Percentiles rank a stretch among this genome's conserved stretches.
These are phyloP conservation scores for Gavia stellata DNA, from an alignment of 2,113 vertebrate species.

Conservation along the genomic window DNA sequence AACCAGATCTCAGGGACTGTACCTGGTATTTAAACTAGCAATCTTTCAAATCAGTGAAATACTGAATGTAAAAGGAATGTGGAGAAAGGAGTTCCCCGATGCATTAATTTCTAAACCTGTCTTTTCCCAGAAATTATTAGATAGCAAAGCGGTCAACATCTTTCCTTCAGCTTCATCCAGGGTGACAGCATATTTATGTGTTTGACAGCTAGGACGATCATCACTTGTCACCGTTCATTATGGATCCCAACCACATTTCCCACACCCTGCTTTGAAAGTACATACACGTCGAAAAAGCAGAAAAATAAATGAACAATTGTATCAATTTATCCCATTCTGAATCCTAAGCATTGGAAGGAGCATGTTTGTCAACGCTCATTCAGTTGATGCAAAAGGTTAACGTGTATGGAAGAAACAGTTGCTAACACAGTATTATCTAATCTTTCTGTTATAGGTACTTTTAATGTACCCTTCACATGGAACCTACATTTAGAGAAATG, in stretches of 20 bases:
- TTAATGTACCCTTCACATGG: neutral
- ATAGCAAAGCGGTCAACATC: neutral
- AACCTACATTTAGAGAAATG: neutral
- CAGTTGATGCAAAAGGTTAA: neutral
- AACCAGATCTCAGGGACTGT: neutral
- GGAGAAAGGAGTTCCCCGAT: neutral
- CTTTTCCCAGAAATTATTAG: neutral
- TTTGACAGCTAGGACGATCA: neutral
- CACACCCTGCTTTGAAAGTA: neutral
- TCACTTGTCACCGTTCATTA: neutral
- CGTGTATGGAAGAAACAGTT: neutral
- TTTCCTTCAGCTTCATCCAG: neutral
- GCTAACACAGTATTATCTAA: neutral
- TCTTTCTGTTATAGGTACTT: neutral
- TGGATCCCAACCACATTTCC: neutral
- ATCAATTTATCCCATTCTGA: neutral
- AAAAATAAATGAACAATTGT: neutral
- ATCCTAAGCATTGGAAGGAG: neutral
- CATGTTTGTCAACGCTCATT: neutral
- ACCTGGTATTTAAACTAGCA: neutral
- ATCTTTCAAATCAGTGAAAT: neutral
- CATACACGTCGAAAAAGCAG: neutral
- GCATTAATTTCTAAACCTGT: neutral
- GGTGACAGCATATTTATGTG: neutral
- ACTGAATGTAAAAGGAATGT: neutral